A percentile compares a stretch with the other conserved stretches of the same genome.
Conservation (phyloP, 2,113 vertebrate species). For the Zapornia atra region DNA sequence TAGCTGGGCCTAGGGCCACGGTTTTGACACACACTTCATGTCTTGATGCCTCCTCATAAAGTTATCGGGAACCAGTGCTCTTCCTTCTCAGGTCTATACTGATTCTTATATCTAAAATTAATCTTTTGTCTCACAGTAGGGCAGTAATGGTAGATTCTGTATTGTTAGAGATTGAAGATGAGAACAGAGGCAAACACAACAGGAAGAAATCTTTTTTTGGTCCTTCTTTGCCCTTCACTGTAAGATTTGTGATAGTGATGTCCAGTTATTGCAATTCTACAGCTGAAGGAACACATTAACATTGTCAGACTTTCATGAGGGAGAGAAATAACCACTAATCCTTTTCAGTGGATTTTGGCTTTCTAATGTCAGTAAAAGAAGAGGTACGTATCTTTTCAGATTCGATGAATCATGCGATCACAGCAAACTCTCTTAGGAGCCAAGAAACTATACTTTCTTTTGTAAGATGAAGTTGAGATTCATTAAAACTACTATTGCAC, state of each 20-base stretch:
- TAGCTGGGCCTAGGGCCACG: not conserved
- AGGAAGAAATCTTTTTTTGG: not conserved
- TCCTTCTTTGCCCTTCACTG: not conserved
- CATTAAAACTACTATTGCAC: not conserved
- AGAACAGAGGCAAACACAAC: not conserved
- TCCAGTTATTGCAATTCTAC: not conserved
- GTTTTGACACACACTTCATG: not conserved
- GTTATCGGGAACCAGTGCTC: not conserved
- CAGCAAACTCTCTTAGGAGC: not conserved
- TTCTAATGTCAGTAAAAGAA: not conserved
- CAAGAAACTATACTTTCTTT: not conserved
- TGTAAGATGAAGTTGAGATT: not conserved
- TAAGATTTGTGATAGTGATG: not conserved
- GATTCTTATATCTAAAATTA: not conserved
- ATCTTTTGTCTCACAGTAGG: not conserved
- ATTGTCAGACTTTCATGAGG: not conserved
- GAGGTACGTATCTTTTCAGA: not conserved
- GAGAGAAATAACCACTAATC: not conserved
- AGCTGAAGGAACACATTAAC: not conserved
- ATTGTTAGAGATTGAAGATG: not conserved
- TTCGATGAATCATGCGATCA: not conserved
- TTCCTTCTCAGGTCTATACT: not conserved
- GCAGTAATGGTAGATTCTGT: not conserved
- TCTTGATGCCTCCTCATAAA: not conserved
- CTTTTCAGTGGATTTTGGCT: not conserved